Conservation (phyloP, 1,140 invertebrate genomes). For the Drosophila auraria region DNA sequence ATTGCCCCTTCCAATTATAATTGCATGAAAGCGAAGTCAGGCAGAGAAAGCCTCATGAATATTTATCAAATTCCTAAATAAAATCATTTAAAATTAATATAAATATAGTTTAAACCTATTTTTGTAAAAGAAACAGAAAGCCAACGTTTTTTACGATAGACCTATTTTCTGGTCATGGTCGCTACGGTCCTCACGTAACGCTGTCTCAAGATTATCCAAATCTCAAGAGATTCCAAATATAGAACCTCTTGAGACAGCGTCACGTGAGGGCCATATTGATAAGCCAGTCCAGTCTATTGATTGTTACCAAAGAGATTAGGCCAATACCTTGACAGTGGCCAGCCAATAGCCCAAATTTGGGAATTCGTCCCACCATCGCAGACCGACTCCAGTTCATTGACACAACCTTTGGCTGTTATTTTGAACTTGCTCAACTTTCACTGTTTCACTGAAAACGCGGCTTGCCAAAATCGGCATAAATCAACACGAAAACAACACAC, state of each 20-base stretch:
- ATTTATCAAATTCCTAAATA: not conserved
- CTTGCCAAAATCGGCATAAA: constrained; percentile 65
- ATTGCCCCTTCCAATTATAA: not conserved
- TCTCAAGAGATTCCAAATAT: constrained; percentile 10
- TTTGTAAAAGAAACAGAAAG: too few species aligned
- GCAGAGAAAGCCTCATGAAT: not conserved
- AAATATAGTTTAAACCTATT: not conserved
- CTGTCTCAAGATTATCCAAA: too few species aligned
- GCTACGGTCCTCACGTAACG: too few species aligned
- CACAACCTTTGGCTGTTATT: constrained; percentile 53
- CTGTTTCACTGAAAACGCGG: constrained; percentile 70
- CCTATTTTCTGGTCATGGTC: constrained; percentile 6
- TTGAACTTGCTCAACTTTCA: constrained; percentile 67
- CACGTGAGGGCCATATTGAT: constrained; percentile 33
- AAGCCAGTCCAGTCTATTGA: constrained; percentile 11
- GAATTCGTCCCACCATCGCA: constrained; percentile 3
- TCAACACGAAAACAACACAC: constrained; percentile 41
- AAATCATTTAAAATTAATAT: not conserved
- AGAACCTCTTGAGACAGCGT: constrained; percentile 8
- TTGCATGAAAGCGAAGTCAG: not conserved
- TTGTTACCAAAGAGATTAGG: constrained; percentile 23
- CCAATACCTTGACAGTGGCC: constrained; percentile 12
- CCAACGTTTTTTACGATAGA: not conserved
- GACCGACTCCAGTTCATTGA: constrained; percentile 54
- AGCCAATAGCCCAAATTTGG: constrained; percentile 2